Conservation (phyloP, 2,888 invertebrate genomes). For the Oxytorus armatus region DNA sequence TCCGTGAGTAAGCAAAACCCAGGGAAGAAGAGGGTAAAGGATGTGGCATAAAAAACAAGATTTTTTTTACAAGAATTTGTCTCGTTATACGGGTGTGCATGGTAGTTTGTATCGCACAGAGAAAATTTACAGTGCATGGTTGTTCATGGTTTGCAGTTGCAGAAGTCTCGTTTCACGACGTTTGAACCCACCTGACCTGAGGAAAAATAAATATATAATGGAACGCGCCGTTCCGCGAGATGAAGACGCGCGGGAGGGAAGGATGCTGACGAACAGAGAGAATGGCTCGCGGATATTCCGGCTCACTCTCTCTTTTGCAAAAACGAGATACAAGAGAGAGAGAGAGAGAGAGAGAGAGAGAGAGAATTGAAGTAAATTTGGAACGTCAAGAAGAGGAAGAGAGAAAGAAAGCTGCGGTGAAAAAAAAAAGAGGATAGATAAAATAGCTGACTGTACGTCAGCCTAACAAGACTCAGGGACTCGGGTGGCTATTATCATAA, state of each 20-base stretch:
- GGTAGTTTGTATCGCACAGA: not conserved
- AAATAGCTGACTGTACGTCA: conserved; percentile 80
- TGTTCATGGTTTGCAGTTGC: conserved; percentile 23
- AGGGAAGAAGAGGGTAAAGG: not conserved
- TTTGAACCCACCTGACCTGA: conserved; percentile 70
- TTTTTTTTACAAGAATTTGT: conserved; percentile 1
- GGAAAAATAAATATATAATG: not conserved
- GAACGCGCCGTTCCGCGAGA: conserved; percentile 39
- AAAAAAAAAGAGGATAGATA: conserved; percentile 52
- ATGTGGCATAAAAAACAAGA: too few species aligned
- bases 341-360: conserved; percentile 43
- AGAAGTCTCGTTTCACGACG: conserved; percentile 67
- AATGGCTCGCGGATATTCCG: conserved; percentile 11
- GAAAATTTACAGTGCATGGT: conserved; percentile 6
- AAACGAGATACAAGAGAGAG: conserved; percentile 33
- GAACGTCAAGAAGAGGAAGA: conserved; percentile 37
- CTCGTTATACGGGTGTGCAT: not conserved
- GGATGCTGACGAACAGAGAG: conserved; percentile 48
- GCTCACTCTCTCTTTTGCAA: not conserved
- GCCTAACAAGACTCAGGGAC: conserved; percentile 83
- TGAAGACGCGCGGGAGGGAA: conserved; percentile 60
- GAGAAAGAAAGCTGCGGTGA: conserved; percentile 54
- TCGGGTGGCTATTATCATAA: conserved; percentile 83
- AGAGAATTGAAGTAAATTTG: conserved; percentile 34
- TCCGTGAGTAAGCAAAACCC: too few species aligned